phyloP scores from a whole-genome alignment of 2,888 invertebrate species.

The Aphodius sticticus region DNA sequence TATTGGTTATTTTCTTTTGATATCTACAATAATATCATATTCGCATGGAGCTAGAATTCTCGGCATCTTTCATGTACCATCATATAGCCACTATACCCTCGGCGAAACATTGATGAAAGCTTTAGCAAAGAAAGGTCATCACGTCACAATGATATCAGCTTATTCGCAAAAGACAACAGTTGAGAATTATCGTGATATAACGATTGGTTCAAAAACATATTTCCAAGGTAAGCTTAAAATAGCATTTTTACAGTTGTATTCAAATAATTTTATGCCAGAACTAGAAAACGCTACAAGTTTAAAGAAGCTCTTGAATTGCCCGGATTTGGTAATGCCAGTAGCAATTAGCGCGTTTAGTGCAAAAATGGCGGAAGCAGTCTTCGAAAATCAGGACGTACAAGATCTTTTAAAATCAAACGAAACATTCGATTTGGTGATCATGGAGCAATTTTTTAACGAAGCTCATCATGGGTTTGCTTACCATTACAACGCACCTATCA shows the following conservation, averaged over 20 bases:
- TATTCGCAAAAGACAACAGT: conserved; percentile 52
- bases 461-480: conserved; percentile 57
- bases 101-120: conserved; percentile 44
- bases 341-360: background rate
- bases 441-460: conserved; percentile 63
- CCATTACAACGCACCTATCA: conserved; percentile 54
- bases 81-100: conserved; percentile 46
- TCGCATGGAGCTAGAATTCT: conserved; percentile 42
- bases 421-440: conserved; percentile 58
- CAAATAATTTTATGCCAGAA: background rate
- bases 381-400: conserved; percentile 42
- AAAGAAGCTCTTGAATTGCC: background rate
- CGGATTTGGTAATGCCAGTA: background rate
- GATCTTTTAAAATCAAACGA: conserved; percentile 51
- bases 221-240: conserved; percentile 11
- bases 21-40: background rate
- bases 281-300: background rate
- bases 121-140: conserved; percentile 55
- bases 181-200: conserved; percentile 56
- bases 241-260: background rate
- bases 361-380: conserved; percentile 22
- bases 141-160: conserved; percentile 53
- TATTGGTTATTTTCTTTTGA: background rate
- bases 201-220: background rate
- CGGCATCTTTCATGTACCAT: conserved; percentile 45